These are phyloP conservation scores for Halictus rubicundus DNA, from an alignment of 1,140 invertebrate species.

Conservation along the genomic window DNA sequence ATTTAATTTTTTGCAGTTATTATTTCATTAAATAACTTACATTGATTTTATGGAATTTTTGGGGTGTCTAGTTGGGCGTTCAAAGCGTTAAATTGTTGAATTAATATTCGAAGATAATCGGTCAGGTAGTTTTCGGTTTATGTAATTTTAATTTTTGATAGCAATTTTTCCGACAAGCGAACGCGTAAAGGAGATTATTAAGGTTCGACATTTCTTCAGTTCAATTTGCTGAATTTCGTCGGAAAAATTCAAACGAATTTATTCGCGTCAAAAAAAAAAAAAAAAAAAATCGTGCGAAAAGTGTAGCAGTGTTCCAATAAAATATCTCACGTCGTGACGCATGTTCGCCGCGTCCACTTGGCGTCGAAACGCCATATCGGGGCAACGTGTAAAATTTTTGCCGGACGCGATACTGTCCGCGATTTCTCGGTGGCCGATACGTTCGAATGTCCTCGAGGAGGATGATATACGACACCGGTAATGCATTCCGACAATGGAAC, in stretches of 20 bases:
- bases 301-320: not conserved
- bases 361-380: not conserved
- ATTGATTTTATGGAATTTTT: too few relatives aligned
- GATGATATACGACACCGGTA: conserved; percentile 28
- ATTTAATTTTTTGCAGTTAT: too few relatives aligned
- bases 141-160: too few relatives aligned
- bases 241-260: not conserved
- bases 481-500: conserved; percentile 22
- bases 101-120: too few relatives aligned
- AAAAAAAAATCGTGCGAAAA: not conserved
- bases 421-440: conserved; percentile 17
- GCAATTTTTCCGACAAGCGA: too few relatives aligned
- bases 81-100: too few relatives aligned
- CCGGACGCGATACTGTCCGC: not conserved
- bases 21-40: too few relatives aligned
- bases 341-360: not conserved
- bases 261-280: not conserved
- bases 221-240: too few relatives aligned
- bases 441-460: not conserved
- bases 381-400: not conserved
- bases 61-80: too few relatives aligned
- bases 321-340: not conserved
- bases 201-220: too few relatives aligned
- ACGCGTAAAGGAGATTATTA: too few relatives aligned
- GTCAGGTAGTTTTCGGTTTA: too few relatives aligned